Evolutionary conservation across 2,113 vertebrate genomes (phyloP).

Genomic region (Indicator maculatus): DNA sequence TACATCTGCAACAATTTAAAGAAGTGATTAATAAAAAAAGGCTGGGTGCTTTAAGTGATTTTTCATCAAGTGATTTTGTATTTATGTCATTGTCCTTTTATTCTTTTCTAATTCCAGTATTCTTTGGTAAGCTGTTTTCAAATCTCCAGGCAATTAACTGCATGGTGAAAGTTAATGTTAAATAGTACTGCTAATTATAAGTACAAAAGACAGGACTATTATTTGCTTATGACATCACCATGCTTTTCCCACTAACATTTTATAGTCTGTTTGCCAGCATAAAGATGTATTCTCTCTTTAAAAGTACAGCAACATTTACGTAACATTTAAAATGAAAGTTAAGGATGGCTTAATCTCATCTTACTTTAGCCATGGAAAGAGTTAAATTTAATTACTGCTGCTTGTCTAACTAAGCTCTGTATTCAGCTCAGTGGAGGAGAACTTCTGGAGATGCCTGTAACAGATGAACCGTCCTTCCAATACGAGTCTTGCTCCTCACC

Average conservation of each 20-base stretch:
- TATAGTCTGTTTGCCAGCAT: not conserved
- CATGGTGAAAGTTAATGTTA: not conserved
- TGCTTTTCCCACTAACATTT: not conserved
- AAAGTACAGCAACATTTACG: not conserved
- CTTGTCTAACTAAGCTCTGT: not conserved
- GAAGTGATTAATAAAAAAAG: not conserved
- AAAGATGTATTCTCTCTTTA: not conserved
- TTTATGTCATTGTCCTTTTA: not conserved
- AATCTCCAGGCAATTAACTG: not conserved
- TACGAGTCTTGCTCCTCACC: rapidly evolving
- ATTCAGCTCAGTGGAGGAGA: not conserved
- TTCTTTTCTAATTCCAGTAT: not conserved
- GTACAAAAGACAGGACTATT: not conserved
- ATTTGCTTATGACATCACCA: not conserved
- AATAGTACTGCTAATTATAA: not conserved
- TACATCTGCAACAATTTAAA: not conserved
- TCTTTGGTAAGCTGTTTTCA: not conserved
- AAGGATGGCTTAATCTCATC: not conserved
- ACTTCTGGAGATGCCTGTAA: not conserved
- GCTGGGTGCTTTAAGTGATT: not conserved
- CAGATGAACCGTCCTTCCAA: not conserved
- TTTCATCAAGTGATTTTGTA: not conserved
- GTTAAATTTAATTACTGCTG: not conserved
- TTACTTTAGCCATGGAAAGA: not conserved
- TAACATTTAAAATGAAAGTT: not conserved